Evolutionary conservation across 2,888 invertebrate species (phyloP).

Genomic region (Octonoba sinensis): DNA sequence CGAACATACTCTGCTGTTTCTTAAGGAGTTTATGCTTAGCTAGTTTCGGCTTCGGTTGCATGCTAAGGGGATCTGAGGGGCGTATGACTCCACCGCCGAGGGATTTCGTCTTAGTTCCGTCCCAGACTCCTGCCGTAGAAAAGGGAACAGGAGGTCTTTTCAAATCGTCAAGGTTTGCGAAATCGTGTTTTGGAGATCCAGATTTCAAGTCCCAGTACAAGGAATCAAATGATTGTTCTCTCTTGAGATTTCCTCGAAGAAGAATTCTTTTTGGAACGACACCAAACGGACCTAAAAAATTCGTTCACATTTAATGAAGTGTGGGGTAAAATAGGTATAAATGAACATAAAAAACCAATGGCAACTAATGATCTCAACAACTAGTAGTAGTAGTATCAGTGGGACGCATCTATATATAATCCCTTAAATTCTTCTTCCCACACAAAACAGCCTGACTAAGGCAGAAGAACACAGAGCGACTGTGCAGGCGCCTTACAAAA

Average conservation of each 20-base stretch:
- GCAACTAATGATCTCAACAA: no score
- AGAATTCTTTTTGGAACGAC: constrained; percentile 63
- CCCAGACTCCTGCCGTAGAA: constrained; percentile 47
- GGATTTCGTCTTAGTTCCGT: constrained; percentile 44
- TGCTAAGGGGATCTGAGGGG: constrained; percentile 31
- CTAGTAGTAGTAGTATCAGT: no score
- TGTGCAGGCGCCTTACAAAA: no score
- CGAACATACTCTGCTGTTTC: constrained; percentile 68
- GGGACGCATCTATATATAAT: no score
- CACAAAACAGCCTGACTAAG: no score
- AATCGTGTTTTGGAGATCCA: constrained; percentile 60
- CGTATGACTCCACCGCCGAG: constrained; percentile 7
- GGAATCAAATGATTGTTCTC: constrained; percentile 67
- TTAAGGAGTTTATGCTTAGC: constrained; percentile 67
- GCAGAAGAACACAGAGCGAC: no score
- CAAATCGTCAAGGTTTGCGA: constrained; percentile 65
- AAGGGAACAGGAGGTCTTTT: constrained; percentile 61
- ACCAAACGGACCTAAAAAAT: constrained; percentile 39
- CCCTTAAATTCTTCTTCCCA: no score
- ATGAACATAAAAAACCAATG: not conserved
- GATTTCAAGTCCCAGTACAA: constrained; percentile 67
- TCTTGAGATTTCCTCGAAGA: constrained; percentile 64
- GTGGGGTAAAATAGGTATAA: not conserved
- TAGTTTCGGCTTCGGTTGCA: constrained; percentile 64
- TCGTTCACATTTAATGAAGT: not conserved